Evolutionary conservation across 2,113 vertebrate genomes (phyloP).

Genomic region (Rhombomys opimus): DNA sequence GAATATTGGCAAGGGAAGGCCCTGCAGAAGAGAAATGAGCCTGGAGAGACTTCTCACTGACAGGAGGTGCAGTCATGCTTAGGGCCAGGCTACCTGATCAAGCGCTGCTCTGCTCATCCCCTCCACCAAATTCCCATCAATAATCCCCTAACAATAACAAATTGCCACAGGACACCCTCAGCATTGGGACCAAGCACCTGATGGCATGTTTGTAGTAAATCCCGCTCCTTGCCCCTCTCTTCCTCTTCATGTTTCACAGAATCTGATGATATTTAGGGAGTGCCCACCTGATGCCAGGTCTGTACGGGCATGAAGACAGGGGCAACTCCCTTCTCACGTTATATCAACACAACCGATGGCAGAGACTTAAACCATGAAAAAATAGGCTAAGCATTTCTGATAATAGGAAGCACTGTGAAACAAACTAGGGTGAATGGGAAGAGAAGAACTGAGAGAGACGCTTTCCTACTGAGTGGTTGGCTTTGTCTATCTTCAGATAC

Average conservation of each 20-base stretch:
- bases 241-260: not conserved
- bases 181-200: not conserved
- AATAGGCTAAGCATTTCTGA: not conserved
- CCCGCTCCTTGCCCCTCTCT: not conserved
- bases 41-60: slow-evolving; percentile 16
- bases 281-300: not conserved
- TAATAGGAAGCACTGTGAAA: not conserved
- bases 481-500: not conserved
- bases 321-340: not conserved
- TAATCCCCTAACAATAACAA: slow-evolving; percentile 73
- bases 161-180: slow-evolving; percentile 7
- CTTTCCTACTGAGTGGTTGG: not conserved
- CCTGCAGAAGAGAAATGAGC: slow-evolving; percentile 33
- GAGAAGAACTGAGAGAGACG: not conserved
- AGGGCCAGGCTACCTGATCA: slow-evolving; percentile 21
- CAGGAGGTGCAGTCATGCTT: not conserved
- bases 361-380: not conserved
- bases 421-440: not conserved
- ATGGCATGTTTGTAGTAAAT: not conserved
- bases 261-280: not conserved
- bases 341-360: not conserved
- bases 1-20: slow-evolving; percentile 60
- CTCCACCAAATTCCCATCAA: slow-evolving; percentile 34
- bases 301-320: not conserved
- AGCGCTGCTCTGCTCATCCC: slow-evolving; percentile 17